Conservation (phyloP, 2,113 vertebrate species). For the Pogona vitticeps region DNA sequence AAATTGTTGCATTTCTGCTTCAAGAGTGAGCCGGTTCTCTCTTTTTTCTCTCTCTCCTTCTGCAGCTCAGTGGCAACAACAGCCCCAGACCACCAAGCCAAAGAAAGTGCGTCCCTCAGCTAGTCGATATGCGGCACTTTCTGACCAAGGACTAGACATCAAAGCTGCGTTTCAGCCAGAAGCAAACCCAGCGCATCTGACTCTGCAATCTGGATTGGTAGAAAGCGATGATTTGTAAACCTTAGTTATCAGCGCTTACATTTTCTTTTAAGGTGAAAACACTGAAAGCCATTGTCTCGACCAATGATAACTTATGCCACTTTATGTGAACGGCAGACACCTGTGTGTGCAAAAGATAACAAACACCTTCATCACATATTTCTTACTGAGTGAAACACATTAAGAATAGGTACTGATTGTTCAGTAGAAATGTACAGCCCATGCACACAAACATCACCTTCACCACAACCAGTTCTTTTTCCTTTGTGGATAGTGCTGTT, state of each 20-base stretch:
- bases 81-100: slow-evolving; percentile 86
- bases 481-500: slow-evolving; percentile 62
- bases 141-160: slow-evolving; percentile 96
- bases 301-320: slow-evolving; percentile 72
- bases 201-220: slow-evolving; percentile 83
- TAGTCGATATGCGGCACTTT: slow-evolving; percentile 95
- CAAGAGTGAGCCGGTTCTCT: not conserved
- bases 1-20: fast-evolving
- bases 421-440: slow-evolving; percentile 71
- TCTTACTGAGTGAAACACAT: slow-evolving; percentile 75
- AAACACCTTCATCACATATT: slow-evolving; percentile 71
- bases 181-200: slow-evolving; percentile 84
- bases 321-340: slow-evolving; percentile 73
- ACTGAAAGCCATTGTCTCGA: slow-evolving; percentile 73
- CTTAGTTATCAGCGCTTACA: not conserved
- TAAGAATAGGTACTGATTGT: slow-evolving; percentile 68
- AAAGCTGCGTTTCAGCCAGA: slow-evolving; percentile 97
- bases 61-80: slow-evolving; percentile 95
- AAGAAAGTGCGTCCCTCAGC: slow-evolving; percentile 95
- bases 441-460: slow-evolving; percentile 70
- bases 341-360: slow-evolving; percentile 72
- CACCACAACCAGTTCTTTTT: slow-evolving; percentile 60
- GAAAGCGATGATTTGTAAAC: slow-evolving; percentile 96
- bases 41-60: slow-evolving; percentile 1
- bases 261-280: slow-evolving; percentile 66